Evolutionary conservation across 2,797 vertebrate genomes (phyloP), one percentile per base, ranked within the genome.

Genomic region (Gouania willdenowi): DNA sequence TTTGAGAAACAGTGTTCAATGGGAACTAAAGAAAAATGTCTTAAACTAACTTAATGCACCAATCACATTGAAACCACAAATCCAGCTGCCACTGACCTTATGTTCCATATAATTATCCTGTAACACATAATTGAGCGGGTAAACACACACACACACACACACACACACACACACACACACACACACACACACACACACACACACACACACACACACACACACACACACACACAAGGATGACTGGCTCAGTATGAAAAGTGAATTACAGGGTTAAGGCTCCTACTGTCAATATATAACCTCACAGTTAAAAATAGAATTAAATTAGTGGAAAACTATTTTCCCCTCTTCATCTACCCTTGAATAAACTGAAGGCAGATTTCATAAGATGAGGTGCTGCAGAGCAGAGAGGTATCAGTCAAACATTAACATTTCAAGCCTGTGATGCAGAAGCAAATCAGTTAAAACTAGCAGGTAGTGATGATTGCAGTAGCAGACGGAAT

Each of bases 381-480:
- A 25, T 15, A 24, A 36, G 26, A 20, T 1, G 10, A 26, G 11
- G 21, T 41, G 25, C 20, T 17, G 12, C 37, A 28, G 31, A 54
- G 13, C 18, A 12, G 24, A 45, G 20, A 20, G 36, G 39, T 39
- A 53, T 42, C 45, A 58, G 41, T 41, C 43, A 47, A 39, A 35
- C 41, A 28, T 46, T 37, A 57, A 52, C 44, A 56, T 57, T 54
- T 37, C 51, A 26, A 66, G 38, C 48, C 32, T 66, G 44, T 54
- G 54, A 54, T 44, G 45, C 47, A 64, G 33, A 58, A 40, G 34
- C 62, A 66, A n/a, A 70, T 66, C 56, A 70, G 64, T 73, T 66
- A 63, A 68, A 74, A 81, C 75, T 50, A 62, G 59, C 77, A 75
- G 72, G 73, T 77, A 71, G 66, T 68, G 66, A 69, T 79, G 63